Evolutionary conservation across 1,140 invertebrate species (phyloP).

Genomic region (Bombus picipes): DNA sequence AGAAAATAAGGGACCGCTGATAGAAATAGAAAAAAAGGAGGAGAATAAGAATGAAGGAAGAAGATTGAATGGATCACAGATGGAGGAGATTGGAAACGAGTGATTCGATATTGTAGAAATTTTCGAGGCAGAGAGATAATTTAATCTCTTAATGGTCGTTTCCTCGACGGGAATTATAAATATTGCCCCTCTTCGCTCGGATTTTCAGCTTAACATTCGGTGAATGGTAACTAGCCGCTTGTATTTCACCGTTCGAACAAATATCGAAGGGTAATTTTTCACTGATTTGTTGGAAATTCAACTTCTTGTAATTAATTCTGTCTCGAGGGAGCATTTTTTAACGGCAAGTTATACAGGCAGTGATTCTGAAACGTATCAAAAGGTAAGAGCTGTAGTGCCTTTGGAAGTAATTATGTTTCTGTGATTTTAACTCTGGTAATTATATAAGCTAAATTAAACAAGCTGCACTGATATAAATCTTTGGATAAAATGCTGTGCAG

Average conservation of each 20-base stretch:
- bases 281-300: background rate
- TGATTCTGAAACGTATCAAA: background rate
- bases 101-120: background rate
- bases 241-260: background rate
- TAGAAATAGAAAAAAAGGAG: background rate
- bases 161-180: background rate
- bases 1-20: background rate
- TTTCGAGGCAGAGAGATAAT: background rate
- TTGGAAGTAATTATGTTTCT: background rate
- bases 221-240: background rate
- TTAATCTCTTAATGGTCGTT: background rate
- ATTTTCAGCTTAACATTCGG: conserved; percentile 4
- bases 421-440: background rate
- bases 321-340: background rate
- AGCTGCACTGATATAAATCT: background rate
- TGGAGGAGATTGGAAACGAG: background rate
- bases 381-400: background rate
- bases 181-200: background rate
- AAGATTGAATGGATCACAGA: background rate
- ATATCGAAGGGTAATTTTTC: background rate
- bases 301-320: background rate
- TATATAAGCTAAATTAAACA: background rate
- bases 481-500: background rate
- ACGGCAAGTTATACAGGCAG: background rate
- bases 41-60: background rate